Conservation (phyloP, 2,888 invertebrate species). For the Tigriopus californicus region DNA sequence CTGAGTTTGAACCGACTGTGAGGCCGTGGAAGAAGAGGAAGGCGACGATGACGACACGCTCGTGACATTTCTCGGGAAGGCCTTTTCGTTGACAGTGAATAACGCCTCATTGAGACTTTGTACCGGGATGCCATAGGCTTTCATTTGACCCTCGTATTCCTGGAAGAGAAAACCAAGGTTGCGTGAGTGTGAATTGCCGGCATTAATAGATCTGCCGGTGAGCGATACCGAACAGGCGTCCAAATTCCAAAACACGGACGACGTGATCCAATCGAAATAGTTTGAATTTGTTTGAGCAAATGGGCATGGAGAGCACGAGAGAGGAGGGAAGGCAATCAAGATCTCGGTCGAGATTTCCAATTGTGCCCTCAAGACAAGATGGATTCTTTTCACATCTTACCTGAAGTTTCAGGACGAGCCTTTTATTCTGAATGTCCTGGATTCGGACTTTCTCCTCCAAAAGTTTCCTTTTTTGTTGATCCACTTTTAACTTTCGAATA, state of each 20-base stretch:
- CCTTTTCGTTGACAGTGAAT: constrained; percentile 13
- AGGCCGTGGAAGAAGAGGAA: not conserved
- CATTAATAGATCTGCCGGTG: no score
- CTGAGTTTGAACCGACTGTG: not conserved
- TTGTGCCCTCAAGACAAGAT: no score
- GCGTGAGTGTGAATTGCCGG: no score
- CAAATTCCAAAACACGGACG: no score
- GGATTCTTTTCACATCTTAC: constrained; percentile 29
- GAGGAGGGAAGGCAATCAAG: no score
- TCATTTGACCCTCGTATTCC: constrained; percentile 58
- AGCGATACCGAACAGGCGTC: no score
- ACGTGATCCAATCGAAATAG: no score
- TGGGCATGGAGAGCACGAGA: no score
- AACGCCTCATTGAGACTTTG: constrained; percentile 14
- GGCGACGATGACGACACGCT: constrained; percentile 27
- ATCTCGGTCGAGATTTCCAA: no score
- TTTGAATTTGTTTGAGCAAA: no score
- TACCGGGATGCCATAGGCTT: constrained; percentile 40
- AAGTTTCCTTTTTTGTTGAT: constrained; percentile 53
- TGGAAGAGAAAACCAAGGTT: constrained; percentile 24
- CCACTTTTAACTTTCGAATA: constrained; percentile 43
- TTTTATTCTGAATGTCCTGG: constrained; percentile 9
- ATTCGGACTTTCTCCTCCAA: constrained; percentile 8
- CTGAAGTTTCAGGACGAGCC: constrained; percentile 57
- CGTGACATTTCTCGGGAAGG: constrained; percentile 29